These are phyloP conservation scores for Palythoa caribaeorum DNA, from an alignment of 92 coral and sea anemone genomes.

Conservation along the genomic window DNA sequence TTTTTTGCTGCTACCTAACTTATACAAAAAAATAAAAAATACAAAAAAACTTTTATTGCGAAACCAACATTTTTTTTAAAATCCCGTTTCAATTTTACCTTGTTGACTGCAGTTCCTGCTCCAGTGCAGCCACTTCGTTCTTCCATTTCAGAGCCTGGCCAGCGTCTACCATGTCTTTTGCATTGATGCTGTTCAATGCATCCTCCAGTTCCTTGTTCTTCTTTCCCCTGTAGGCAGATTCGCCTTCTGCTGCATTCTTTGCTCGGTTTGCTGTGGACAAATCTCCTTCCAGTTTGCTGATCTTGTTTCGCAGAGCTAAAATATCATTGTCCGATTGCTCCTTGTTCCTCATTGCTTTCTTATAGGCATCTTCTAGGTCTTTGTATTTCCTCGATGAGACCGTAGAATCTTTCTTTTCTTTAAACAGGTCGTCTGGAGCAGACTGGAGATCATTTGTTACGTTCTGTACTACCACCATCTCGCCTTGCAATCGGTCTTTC, in stretches of 20 bases:
- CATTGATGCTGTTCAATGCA: constrained; percentile 72
- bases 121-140: constrained; percentile 76
- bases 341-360: constrained; percentile 78
- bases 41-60: too few relatives aligned
- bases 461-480: constrained; percentile 73
- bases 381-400: constrained; percentile 82
- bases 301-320: constrained; percentile 61
- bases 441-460: constrained; percentile 82
- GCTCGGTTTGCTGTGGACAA: constrained; percentile 74
- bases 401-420: constrained; percentile 69
- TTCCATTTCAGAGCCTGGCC: constrained; percentile 88
- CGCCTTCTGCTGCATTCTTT: constrained; percentile 87
- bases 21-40: too few relatives aligned
- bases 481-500: constrained; percentile 70
- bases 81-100: background rate
- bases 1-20: too few relatives aligned
- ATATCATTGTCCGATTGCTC: constrained; percentile 71
- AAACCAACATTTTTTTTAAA: too few relatives aligned
- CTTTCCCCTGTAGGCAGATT: constrained; percentile 83
- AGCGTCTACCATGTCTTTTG: constrained; percentile 87
- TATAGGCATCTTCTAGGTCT: constrained; percentile 89
- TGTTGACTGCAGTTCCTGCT: constrained; percentile 76
- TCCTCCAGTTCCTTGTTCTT: constrained; percentile 87
- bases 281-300: constrained; percentile 77
- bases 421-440: constrained; percentile 80